Percentiles rank a stretch among this genome's conserved stretches.
These are phyloP conservation scores for Dolichoris vasculosae DNA, from an alignment of 1,140 invertebrate species.

Conservation along the genomic window DNA sequence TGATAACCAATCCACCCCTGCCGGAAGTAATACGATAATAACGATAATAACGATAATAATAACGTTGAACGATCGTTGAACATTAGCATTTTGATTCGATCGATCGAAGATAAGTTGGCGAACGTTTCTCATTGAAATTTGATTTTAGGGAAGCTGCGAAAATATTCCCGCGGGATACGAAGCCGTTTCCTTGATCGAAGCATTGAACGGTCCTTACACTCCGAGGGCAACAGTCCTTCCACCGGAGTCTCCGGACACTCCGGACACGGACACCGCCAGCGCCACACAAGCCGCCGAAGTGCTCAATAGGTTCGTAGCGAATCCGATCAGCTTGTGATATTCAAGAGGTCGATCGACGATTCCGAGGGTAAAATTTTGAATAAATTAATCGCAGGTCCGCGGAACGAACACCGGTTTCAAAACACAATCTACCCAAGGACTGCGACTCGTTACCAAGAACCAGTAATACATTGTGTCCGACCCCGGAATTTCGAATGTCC, in stretches of 20 bases:
- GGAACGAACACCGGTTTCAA: constrained; percentile 67
- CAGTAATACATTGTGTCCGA: constrained; percentile 66
- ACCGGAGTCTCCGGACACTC: constrained; percentile 74
- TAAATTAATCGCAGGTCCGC: constrained; percentile 61
- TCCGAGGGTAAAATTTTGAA: too few relatives aligned
- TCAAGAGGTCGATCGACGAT: too few relatives aligned
- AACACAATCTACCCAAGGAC: constrained; percentile 67
- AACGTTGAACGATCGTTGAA: too few relatives aligned
- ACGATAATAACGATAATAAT: background rate
- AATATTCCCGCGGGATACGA: constrained; percentile 96
- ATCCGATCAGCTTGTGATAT: too few relatives aligned
- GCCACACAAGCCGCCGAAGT: constrained; percentile 80
- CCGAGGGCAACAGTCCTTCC: constrained; percentile 76
- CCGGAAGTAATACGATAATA: constrained; percentile 68
- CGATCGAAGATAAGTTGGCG: too few relatives aligned
- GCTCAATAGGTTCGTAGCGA: constrained; percentile 76
- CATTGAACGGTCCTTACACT: constrained; percentile 93
- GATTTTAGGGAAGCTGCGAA: constrained; percentile 79
- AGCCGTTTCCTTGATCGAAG: constrained; percentile 96
- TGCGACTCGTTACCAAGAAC: constrained; percentile 65
- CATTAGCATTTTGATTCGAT: too few relatives aligned
- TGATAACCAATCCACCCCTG: constrained; percentile 72
- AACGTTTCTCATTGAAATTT: background rate
- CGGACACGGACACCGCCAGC: constrained; percentile 76
- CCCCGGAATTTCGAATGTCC: constrained; percentile 82